Evolutionary conservation across 2,888 invertebrate species (phyloP).

Genomic region (Shargacucullia verbasci): DNA sequence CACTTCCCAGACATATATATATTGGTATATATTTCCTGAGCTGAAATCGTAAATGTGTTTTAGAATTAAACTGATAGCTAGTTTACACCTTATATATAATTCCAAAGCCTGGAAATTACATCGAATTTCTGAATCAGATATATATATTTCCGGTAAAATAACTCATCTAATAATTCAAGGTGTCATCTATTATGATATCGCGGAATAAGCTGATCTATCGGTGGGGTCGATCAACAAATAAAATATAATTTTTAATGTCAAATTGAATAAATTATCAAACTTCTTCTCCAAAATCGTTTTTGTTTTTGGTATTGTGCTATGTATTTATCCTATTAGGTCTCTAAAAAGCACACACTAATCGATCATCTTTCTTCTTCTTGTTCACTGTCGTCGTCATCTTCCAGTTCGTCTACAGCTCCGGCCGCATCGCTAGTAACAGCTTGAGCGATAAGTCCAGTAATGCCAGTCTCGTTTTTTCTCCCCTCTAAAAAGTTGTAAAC

Average conservation of each 20-base stretch:
- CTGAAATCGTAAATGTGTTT: too few relatives aligned
- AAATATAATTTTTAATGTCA: constrained; percentile 20
- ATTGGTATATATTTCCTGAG: too few relatives aligned
- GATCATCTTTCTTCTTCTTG: constrained; percentile 71
- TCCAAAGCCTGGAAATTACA: too few relatives aligned
- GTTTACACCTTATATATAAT: too few relatives aligned
- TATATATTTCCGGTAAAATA: too few relatives aligned
- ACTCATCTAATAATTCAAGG: not conserved
- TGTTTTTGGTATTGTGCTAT: constrained; percentile 72
- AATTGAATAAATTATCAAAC: constrained; percentile 26
- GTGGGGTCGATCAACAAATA: constrained; percentile 50
- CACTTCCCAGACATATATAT: too few relatives aligned
- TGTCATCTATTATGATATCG: not conserved
- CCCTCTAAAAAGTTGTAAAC: constrained; percentile 79
- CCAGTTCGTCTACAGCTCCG: constrained; percentile 69
- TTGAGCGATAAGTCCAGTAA: constrained; percentile 80
- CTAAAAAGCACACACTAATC: constrained; percentile 28
- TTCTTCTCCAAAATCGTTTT: constrained; percentile 60
- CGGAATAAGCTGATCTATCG: constrained; percentile 42
- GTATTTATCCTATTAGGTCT: constrained; percentile 59
- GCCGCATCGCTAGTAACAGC: constrained; percentile 77
- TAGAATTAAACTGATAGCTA: too few relatives aligned
- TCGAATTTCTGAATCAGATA: too few relatives aligned
- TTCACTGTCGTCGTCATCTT: constrained; percentile 70
- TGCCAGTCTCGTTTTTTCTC: constrained; percentile 78